Evolutionary conservation across 2,888 invertebrate genomes (phyloP).

Genomic region (Ditula angustiorana): DNA sequence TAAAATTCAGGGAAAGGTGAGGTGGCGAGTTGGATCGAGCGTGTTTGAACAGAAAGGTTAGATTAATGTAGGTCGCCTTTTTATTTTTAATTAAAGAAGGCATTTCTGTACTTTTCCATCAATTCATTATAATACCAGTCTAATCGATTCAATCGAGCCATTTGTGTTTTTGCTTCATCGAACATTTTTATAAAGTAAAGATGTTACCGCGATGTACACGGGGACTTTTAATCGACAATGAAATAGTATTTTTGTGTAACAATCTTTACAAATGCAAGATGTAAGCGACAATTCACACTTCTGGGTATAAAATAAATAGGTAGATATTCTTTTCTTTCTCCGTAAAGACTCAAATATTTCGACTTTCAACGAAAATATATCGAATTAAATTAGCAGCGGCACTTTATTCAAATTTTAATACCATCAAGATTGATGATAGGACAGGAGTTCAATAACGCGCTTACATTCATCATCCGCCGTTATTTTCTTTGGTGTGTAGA

Average conservation of each 20-base stretch:
- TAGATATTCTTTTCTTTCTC: too few relatives aligned
- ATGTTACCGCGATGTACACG: too few relatives aligned
- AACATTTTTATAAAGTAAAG: too few relatives aligned
- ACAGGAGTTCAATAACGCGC: slow-evolving; percentile 4
- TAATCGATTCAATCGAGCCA: too few relatives aligned
- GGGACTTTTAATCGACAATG: too few relatives aligned
- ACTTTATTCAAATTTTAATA: slow-evolving; percentile 8
- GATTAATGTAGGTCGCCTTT: slow-evolving; percentile 19
- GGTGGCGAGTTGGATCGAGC: slow-evolving; percentile 39
- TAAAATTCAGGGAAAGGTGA: slow-evolving; percentile 47
- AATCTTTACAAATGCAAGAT: too few relatives aligned
- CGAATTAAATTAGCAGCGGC: background rate
- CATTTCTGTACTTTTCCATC: background rate
- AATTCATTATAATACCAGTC: background rate
- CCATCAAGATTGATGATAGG: slow-evolving; percentile 3
- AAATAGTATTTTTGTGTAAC: too few relatives aligned
- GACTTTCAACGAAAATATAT: background rate
- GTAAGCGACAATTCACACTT: too few relatives aligned
- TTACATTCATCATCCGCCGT: background rate
- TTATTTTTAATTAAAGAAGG: slow-evolving; percentile 18
- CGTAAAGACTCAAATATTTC: too few relatives aligned
- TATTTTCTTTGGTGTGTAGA: background rate
- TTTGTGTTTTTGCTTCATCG: too few relatives aligned
- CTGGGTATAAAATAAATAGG: background rate
- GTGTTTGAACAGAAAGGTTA: slow-evolving; percentile 27